A percentile compares a stretch with the other conserved stretches of the same genome.
Conservation (phyloP, 2,888 invertebrate genomes). For the Cancer borealis region DNA sequence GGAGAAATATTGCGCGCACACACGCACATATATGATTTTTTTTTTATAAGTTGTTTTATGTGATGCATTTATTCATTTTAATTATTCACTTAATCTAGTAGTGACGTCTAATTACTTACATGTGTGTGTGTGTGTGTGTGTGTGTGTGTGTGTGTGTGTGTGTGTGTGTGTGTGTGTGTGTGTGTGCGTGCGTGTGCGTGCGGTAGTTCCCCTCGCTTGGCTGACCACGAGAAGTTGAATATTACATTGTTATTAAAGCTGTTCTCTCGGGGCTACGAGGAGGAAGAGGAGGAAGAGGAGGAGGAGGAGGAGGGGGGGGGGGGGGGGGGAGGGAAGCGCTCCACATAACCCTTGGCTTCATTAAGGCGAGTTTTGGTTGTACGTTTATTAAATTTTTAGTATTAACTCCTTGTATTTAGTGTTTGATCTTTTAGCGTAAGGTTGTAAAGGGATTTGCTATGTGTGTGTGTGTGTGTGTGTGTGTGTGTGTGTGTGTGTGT, state of each 20-base stretch:
- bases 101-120: neutral
- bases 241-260: slow-evolving; percentile 14
- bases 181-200: neutral
- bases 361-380: neutral
- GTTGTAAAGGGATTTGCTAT: neutral
- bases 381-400: neutral
- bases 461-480: neutral
- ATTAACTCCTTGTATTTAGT: neutral
- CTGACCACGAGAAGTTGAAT: slow-evolving; percentile 15
- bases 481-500: neutral
- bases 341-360: neutral
- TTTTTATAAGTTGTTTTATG: neutral
- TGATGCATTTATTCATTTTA: neutral
- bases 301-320: neutral
- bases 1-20: neutral
- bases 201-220: neutral
- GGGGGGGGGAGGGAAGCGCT: neutral
- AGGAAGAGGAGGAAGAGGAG: neutral
- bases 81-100: neutral
- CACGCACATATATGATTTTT: too few relatives aligned
- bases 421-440: neutral
- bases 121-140: neutral
- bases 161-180: slow-evolving; percentile 33
- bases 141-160: slow-evolving; percentile 29
- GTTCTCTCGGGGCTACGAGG: neutral